Conservation (phyloP, 2,888 invertebrate genomes). For the Campoplex nolae region DNA sequence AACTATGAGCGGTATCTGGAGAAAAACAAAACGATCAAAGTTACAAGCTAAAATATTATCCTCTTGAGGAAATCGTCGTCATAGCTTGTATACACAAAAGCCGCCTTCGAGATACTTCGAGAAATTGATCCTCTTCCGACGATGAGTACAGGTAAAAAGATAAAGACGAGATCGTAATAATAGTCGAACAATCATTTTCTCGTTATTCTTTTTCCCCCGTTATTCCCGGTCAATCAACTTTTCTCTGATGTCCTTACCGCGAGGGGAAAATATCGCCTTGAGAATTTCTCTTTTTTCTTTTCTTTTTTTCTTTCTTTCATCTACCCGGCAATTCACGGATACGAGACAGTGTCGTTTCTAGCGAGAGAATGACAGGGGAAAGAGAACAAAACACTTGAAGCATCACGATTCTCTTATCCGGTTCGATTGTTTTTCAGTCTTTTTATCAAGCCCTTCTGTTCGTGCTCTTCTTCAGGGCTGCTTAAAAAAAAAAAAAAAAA, state of each 20-base stretch:
- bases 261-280: constrained; percentile 20
- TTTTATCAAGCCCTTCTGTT: background rate
- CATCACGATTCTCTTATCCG: constrained; percentile 45
- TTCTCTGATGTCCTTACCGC: constrained; percentile 9
- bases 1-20: background rate
- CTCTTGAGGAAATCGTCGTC: background rate
- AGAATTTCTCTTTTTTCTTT: background rate
- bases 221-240: constrained; percentile 46
- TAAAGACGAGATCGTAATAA: background rate
- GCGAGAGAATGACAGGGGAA: background rate
- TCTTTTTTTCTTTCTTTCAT: no score
- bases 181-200: constrained; percentile 51
- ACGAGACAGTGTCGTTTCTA: constrained; percentile 44
- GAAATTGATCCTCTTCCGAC: constrained; percentile 38
- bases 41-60: constrained; percentile 17
- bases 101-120: constrained; percentile 11
- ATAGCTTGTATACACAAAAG: constrained; percentile 2
- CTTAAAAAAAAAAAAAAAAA: no score
- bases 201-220: constrained; percentile 22
- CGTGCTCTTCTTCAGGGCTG: no score
- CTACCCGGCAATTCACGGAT: constrained; percentile 48
- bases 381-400: background rate
- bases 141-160: background rate
- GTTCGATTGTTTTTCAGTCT: constrained; percentile 30
- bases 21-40: constrained; percentile 15